phyloP scores from a whole-genome alignment of 2,113 vertebrate species.

The Verasper variegatus region DNA sequence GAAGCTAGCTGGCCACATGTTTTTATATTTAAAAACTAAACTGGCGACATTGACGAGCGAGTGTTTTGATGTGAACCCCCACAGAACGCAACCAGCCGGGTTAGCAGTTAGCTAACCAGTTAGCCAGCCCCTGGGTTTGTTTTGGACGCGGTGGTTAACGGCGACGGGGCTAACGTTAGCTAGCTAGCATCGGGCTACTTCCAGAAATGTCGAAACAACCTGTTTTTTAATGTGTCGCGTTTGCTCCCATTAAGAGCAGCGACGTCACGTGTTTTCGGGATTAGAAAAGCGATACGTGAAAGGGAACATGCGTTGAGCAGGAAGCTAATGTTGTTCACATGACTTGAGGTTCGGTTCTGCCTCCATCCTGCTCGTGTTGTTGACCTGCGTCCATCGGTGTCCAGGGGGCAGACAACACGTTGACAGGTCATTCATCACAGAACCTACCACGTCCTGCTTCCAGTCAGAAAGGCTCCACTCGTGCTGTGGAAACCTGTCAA shows the following conservation, averaged over 20 bases:
- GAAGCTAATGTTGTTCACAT: constrained; percentile 3
- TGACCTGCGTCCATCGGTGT: too few relatives aligned
- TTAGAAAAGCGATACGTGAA: neutral
- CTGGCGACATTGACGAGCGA: neutral
- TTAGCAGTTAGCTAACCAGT: neutral
- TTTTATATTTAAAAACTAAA: neutral
- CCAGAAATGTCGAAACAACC: neutral
- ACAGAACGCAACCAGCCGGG: too few relatives aligned
- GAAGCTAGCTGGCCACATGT: constrained; percentile 14
- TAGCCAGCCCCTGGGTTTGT: constrained; percentile 33
- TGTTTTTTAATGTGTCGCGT: neutral
- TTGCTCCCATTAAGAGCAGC: neutral
- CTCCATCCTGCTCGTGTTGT: too few relatives aligned
- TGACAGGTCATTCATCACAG: neutral
- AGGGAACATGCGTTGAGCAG: too few relatives aligned
- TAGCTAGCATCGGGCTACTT: constrained; percentile 6
- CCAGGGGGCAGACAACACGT: too few relatives aligned
- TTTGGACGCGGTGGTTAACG: constrained; percentile 50
- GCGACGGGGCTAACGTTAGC: constrained; percentile 40
- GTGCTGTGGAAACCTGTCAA: neutral
- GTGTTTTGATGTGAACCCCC: neutral
- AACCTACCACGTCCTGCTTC: too few relatives aligned
- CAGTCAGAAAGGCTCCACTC: neutral
- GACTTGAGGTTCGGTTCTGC: too few relatives aligned
- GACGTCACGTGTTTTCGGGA: neutral